Evolutionary conservation across 2,113 vertebrate species (phyloP), one percentile per base, ranked within the genome.

Genomic region (Bucco capensis): DNA sequence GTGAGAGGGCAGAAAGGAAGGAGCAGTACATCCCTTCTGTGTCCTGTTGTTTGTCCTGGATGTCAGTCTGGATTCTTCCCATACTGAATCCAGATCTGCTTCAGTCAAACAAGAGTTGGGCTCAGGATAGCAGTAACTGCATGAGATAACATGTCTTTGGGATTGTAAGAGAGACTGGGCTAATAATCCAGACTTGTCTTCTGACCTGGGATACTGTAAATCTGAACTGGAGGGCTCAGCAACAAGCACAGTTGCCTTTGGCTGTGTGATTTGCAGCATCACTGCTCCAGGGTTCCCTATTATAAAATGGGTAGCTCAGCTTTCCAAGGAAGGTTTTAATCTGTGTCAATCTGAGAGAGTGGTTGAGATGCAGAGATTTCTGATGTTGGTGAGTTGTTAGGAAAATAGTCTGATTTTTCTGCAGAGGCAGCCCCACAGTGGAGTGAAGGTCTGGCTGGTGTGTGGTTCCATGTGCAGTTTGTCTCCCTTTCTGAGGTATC

Each of bases 401-500:
- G 69, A 64, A 73, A 49, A 19, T 2, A 4, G 28, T 49, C 44
- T 89, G 77, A 42, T 91, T 84, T 72, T 94, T 79, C 69, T 77
- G 58, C 73, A 69, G 83, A 78, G 81, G 17, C 28, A 69, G 54
- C 46, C 51, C 7, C 38, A 8, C 25, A 8, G 62, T 17, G 67
- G 47, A 13, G 86, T 61, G 89, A 70, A 42, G 79, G 42, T 57
- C 8, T 19, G 80, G 47, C 81, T 46, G 93, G 28, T 21, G 53
- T 6, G 4, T 53, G 77, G 30, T 53, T 92, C 3, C 0, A 14
- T 3, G 6, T 19, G 10, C 58, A 23, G 86, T 83, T 93, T 88
- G 84, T 92, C 90, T 86, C 58, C 40, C 58, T 93, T 92, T 95
- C 91, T 0, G 14, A 94, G 88, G 84, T 87, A 35, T 90, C 93